Base-by-base conservation (phyloP, 2,797 vertebrate species). In the Mionectes olivaceus region DNA sequence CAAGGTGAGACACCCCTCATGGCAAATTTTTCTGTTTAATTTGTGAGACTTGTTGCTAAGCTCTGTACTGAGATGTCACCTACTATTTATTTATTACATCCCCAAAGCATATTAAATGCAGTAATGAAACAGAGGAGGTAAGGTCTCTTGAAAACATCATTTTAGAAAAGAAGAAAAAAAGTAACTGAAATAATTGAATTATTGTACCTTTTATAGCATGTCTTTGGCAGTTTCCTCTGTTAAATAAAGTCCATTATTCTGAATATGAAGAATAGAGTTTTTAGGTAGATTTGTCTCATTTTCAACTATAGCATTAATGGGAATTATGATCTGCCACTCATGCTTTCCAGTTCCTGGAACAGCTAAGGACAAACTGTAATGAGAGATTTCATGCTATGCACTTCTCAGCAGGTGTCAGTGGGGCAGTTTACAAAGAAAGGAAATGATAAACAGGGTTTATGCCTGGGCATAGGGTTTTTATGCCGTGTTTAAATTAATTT, bases 1-100 rank as follows among this genome's bases (percentile, higher is more conserved):
- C 14, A 33, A 8, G 5, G 16, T 60, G 18, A 90, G 25, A 60
- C 6, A n/a, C 0, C 2, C 6, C 30, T n/a, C 2, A 2, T 37
- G 19, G 30, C 25, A 71, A 30, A 24, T 46, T 24, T 16, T 82
- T 65, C 32, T 80, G 0, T 83, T 80, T 9, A 18, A 32, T 70
- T 25, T 65, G 5, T 35, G 27, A 61, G 6, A 71, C 11, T 69
- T 9, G 7, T 65, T 65, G 3, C 13, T 27, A 57, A 87, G 2
- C 3, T 73, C 47, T 79, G 19, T 47, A 50, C 12, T 44, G 43
- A 73, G 19, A 53, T 69, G 50, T 41, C 15, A 77, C 65, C 82
- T 47, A 19, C 2, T 46, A 41, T 37, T 77, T 47, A 25, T 77
- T 59, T 76, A 22, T 57, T 80, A 55, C 6, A 25, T 41, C 33